These are phyloP conservation scores for Ichneumoninae sp. DNA, from an alignment of 2,888 invertebrate species.

Conservation along the genomic window DNA sequence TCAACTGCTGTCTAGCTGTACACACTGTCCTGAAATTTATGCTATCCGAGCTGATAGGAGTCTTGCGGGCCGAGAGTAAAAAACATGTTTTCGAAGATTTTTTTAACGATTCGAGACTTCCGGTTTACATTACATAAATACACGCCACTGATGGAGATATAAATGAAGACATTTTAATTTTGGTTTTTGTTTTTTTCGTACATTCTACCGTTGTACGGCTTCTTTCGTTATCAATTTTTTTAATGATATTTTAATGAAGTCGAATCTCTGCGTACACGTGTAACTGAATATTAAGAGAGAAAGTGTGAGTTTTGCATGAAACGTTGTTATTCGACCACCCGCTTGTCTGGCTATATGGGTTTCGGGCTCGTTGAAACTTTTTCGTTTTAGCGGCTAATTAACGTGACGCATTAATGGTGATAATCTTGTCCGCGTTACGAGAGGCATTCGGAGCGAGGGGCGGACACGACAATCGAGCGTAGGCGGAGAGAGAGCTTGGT, in stretches of 20 bases:
- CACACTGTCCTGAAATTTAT: slow-evolving; percentile 57
- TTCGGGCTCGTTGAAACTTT: slow-evolving; percentile 52
- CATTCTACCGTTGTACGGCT: neutral
- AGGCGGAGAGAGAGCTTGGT: neutral
- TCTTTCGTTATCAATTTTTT: neutral
- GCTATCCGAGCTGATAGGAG: slow-evolving; percentile 38
- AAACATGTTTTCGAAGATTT: slow-evolving; percentile 17
- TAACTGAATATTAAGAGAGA: neutral
- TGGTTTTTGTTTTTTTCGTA: slow-evolving; percentile 12
- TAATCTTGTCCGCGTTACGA: slow-evolving; percentile 56
- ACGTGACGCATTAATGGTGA: slow-evolving; percentile 74
- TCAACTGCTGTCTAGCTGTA: slow-evolving; percentile 38
- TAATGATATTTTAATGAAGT: slow-evolving; percentile 3
- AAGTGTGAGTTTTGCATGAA: slow-evolving; percentile 4
- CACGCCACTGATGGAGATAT: slow-evolving; percentile 40
- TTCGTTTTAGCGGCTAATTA: slow-evolving; percentile 71
- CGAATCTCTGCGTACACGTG: neutral
- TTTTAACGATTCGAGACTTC: slow-evolving; percentile 42
- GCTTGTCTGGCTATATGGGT: neutral
- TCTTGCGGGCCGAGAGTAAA: slow-evolving; percentile 9
- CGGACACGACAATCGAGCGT: slow-evolving; percentile 23
- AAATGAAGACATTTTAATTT: slow-evolving; percentile 14
- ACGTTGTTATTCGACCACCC: neutral
- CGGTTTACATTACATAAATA: slow-evolving; percentile 27
- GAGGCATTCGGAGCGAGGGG: neutral